Base-by-base conservation (phyloP, 1,140 invertebrate species). In the Probaryconus sp. region DNA sequence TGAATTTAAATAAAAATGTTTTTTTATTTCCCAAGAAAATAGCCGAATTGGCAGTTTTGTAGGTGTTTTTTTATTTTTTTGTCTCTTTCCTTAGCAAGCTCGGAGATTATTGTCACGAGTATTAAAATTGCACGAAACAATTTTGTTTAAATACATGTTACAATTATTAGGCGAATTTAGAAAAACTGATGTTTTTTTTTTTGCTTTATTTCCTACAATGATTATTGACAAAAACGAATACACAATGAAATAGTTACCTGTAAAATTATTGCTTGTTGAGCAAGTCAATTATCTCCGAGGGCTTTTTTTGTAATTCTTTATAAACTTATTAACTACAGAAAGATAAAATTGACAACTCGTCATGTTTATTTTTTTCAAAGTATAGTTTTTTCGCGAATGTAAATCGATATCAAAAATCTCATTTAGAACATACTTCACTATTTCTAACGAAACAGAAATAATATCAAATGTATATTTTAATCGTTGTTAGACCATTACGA, bases 401-500 rank as follows among this genome's bases (percentile, higher is more conserved):
- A n/a, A n/a, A 33, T 31, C 2, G 2, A n/a, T 58, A 47, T 58
- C 28, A 58, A 58, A 58, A 58, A 1, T 43, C 13, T n/a, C 30
- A 26, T 35, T 47, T 35, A n/a, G n/a, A n/a, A n/a, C n/a, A n/a
- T n/a, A n/a, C n/a, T n/a, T n/a, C n/a, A n/a, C 47, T 51, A 43
- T 30, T 5, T 30, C 53, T 56, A 56, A 56, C 42, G 20, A 20
- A 58, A 58, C 47, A 58, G 13, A 58, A 58, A 37, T 58, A 45
- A 58, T 58, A 7, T 58, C 28, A 58, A 47, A 47, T 13, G 31
- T 21, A 9, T 11, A 37, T 31, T n/a, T n/a, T 38, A 37, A 37
- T 58, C 42, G 40, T 47, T 37, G 55, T 47, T 18, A 18, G 30
- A 60, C 47, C 5, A 18, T 55, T 35, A 18, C 10, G 37, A 30